Base-by-base conservation (phyloP, 2,797 vertebrate species). In the Cyclopterus lumpus region DNA sequence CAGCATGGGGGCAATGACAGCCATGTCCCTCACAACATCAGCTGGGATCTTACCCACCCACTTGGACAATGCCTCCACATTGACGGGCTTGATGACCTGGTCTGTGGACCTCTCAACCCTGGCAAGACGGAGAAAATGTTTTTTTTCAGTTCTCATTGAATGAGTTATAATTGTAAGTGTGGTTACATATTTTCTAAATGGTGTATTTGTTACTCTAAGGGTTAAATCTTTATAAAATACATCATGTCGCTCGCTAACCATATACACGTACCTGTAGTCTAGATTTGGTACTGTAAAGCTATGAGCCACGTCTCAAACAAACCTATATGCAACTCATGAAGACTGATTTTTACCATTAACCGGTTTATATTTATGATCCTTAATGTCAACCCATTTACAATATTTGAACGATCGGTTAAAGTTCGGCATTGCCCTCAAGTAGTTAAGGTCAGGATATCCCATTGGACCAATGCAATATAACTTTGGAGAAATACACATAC, bases 91-190 rank as follows among this genome's bases (percentile, higher is more conserved):
- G 92, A 99, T 97, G 69, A 99, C 98, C 86, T 99, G 98, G 87
- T 99, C 98, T 55, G 98, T 99, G 49, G 98, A 99, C 81, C 98
- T 91, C 92, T 99, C 98, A 85, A 99, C 98, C 89, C 98, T 99
- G 85, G 60, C 73, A 77, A 66, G 38, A 89, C 57, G 72, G 4
- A 75, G 14, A 38, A 63, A 61, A 42, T 44, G 2, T 26, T 0
- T 11, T 9, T 8, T 18, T 68, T 76, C 24, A 77, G 26, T 8
- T 62, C 12, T 18, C n/a, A 38, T 15, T 18, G 16, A 5, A 61
- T 9, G 5, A 36, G 30, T n/a, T 32, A 8, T 30, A 22, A 38
- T 22, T 14, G 14, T 14, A 22, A 20, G 5, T 8, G n/a, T 51
- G 4, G 28, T 15, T 20, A 20, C 10, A 9, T 46, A 38, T 49